Percentiles rank a stretch among this genome's conserved stretches.
These are phyloP conservation scores for Ascidia mentula DNA, from an alignment of 23 tunicate species.

Conservation along the genomic window DNA sequence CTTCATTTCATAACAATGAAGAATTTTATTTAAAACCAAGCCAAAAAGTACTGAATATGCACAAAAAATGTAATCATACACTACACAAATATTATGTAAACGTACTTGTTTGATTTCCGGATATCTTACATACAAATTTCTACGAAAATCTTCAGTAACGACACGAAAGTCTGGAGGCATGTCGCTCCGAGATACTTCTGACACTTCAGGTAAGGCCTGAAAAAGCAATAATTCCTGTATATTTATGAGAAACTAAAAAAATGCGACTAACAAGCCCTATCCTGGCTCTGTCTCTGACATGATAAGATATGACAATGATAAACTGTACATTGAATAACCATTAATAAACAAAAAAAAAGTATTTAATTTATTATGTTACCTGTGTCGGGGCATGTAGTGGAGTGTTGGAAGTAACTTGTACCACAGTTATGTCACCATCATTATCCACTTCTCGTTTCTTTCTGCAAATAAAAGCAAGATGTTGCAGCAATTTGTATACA, in stretches of 20 bases:
- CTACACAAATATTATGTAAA: no score
- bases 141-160: slow-evolving; percentile 27
- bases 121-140: slow-evolving; percentile 38
- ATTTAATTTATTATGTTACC: no score
- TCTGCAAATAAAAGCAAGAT: not conserved
- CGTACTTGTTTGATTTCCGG: slow-evolving; percentile 43
- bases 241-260: not conserved
- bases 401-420: slow-evolving; percentile 7
- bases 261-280: no score
- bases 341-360: no score
- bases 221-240: not conserved
- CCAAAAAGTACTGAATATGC: no score
- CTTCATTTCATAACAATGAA: no score
- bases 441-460: not conserved
- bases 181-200: not conserved
- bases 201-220: slow-evolving; percentile 1
- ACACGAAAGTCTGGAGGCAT: slow-evolving; percentile 26
- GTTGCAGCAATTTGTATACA: no score
- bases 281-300: no score
- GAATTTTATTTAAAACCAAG: no score
- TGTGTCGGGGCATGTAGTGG: not conserved
- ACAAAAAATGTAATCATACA: no score
- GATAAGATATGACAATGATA: no score
- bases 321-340: no score
- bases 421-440: not conserved